Evolutionary conservation across 2,797 vertebrate genomes (phyloP), one percentile per base, ranked within the genome.

Genomic region (Hirundo rustica): DNA sequence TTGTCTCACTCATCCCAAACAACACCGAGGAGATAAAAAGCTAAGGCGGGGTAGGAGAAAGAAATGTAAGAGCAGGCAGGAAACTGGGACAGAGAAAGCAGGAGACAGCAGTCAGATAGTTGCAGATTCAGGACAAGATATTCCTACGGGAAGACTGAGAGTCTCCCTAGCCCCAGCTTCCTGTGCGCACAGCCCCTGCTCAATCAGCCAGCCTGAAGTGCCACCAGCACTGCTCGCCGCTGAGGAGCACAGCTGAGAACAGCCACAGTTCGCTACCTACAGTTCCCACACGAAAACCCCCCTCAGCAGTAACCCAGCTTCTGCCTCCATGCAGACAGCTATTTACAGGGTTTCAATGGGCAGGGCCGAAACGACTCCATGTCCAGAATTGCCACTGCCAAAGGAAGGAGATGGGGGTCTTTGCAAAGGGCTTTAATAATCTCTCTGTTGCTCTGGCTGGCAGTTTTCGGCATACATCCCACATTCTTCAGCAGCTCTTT

Each of bases 401-500:
- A 88, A 88, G 71, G 88, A 96, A 96, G 88, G 88, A 90, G 92
- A 60, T 0, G 0, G 65, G 45, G 72, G 32, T 70, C 82, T 95
- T 95, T 87, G 85, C 74, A 88, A 93, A 89, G 53, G 26, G 62
- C 71, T 94, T 93, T 92, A 90, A 83, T 88, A 94, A 91, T 62
- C 85, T 90, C 74, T 76, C 81, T 58, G 78, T 44, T 85, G 71
- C 89, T 88, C 77, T 81, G 79, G 74, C 81, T 77, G 88, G 60
- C 90, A 86, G 93, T 65, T 95, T 89, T 87, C 57, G 82, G 95
- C 86, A 78, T 44, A 58, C 3, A 2, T 96, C 97, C 95, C 94
- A 95, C 88, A 82, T 96, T 96, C 94, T 97, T 93, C 79, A 72
- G 87, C 67, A 95, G 66, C 54, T 83, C 61, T 96, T 97, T 96